A percentile compares a stretch with the other conserved stretches of the same genome.
These are phyloP conservation scores for Strix uralensis DNA, from an alignment of 2,113 vertebrate species.

Conservation along the genomic window DNA sequence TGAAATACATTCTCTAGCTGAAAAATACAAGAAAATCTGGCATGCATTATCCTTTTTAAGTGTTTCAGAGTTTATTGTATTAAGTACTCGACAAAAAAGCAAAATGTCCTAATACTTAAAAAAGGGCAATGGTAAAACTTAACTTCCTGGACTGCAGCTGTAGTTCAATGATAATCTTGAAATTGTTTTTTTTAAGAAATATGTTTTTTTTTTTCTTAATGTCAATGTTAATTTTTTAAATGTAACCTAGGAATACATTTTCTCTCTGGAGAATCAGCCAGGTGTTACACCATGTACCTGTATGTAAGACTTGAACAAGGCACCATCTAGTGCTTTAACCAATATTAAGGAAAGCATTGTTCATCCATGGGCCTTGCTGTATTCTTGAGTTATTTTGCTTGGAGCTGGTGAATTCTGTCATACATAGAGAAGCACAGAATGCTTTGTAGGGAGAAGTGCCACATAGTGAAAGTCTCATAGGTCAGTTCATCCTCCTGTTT, in stretches of 20 bases:
- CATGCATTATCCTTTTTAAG: neutral
- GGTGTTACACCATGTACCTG: neutral
- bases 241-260: neutral
- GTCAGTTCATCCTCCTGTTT: neutral
- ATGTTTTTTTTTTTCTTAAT: no score
- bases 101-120: neutral
- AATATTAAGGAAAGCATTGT: neutral
- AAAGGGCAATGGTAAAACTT: neutral
- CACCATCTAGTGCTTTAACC: neutral
- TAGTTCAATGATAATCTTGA: neutral
- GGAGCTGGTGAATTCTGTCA: accelerated
- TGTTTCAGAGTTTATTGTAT: neutral
- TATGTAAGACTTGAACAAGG: neutral
- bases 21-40: neutral
- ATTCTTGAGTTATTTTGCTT: neutral
- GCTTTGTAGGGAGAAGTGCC: accelerated
- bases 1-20: neutral
- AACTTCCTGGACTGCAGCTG: neutral
- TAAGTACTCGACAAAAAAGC: neutral
- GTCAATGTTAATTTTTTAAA: neutral
- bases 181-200: neutral
- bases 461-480: accelerated
- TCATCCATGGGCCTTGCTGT: neutral
- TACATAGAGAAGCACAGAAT: neutral
- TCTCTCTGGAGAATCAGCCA: neutral